Conservation (phyloP, 2,113 vertebrate genomes). For the Macrotis lagotis region DNA sequence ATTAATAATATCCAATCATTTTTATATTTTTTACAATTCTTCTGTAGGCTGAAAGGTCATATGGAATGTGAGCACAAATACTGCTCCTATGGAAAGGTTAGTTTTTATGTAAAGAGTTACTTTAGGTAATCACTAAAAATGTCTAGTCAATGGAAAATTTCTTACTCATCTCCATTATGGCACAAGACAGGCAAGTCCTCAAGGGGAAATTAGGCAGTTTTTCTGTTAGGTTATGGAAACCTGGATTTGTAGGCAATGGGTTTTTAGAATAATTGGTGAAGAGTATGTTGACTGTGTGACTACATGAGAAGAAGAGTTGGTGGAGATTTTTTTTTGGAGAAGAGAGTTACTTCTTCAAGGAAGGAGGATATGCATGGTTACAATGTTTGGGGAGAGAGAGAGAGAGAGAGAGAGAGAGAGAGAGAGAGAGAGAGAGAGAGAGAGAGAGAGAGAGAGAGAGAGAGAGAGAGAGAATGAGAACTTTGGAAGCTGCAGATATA, state of each 20-base stretch:
- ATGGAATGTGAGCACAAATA: neutral
- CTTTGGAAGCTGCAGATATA: neutral
- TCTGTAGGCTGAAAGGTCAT: neutral
- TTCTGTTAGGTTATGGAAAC: neutral
- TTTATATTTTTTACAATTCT: neutral
- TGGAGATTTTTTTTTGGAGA: neutral
- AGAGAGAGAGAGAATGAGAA: neutral
- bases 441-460: neutral
- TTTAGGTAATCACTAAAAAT: neutral
- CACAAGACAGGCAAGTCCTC: neutral
- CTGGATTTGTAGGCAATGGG: neutral
- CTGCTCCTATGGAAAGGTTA: neutral
- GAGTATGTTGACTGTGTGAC: neutral
- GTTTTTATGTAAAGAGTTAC: neutral
- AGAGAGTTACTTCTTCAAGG: neutral
- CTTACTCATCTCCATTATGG: neutral
- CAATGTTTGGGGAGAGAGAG: neutral
- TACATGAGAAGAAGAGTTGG: neutral
- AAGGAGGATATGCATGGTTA: neutral
- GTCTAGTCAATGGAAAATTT: neutral
- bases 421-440: neutral
- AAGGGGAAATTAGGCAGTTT: neutral
- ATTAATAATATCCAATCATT: neutral
- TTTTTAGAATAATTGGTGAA: neutral
- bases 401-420: neutral